A percentile compares a stretch with the other conserved stretches of the same genome.
These are phyloP conservation scores for Parasteatoda lunata DNA, from an alignment of 2,888 invertebrate species.

Conservation along the genomic window DNA sequence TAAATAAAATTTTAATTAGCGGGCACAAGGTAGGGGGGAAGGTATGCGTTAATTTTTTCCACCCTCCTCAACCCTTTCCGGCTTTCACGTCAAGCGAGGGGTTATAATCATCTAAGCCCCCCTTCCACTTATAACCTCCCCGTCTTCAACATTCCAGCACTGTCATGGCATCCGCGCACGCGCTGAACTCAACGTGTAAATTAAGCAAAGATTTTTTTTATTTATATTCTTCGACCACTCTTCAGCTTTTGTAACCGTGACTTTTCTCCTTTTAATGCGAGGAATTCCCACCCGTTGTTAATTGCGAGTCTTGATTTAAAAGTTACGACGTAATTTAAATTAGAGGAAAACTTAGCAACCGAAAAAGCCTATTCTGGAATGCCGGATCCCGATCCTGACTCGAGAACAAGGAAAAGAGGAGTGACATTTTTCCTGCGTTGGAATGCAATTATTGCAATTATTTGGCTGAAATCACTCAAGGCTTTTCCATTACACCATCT, in stretches of 20 bases:
- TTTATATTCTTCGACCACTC: constrained; percentile 4
- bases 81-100: constrained; percentile 55
- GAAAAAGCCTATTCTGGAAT: constrained; percentile 55
- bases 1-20: constrained; percentile 69
- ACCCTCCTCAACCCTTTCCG: constrained; percentile 19
- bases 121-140: neutral
- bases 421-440: constrained; percentile 54
- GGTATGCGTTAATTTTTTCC: constrained; percentile 67
- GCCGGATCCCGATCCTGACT: constrained; percentile 7
- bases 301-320: constrained; percentile 67
- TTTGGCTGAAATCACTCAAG: constrained; percentile 68
- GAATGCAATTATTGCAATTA: constrained; percentile 68
- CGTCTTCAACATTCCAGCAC: constrained; percentile 45
- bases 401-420: constrained; percentile 7
- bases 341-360: constrained; percentile 47
- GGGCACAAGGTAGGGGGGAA: constrained; percentile 46
- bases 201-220: constrained; percentile 45
- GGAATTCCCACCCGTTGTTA: constrained; percentile 63
- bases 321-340: constrained; percentile 68
- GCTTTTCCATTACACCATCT: neutral
- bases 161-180: constrained; percentile 60
- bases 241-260: neutral
- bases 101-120: constrained; percentile 54
- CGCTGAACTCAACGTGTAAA: constrained; percentile 47
- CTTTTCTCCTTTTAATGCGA: constrained; percentile 58